A percentile compares a stretch with the other conserved stretches of the same genome.
Evolutionary conservation across 2,113 vertebrate genomes (phyloP).

Genomic region (Mus musculus): DNA sequence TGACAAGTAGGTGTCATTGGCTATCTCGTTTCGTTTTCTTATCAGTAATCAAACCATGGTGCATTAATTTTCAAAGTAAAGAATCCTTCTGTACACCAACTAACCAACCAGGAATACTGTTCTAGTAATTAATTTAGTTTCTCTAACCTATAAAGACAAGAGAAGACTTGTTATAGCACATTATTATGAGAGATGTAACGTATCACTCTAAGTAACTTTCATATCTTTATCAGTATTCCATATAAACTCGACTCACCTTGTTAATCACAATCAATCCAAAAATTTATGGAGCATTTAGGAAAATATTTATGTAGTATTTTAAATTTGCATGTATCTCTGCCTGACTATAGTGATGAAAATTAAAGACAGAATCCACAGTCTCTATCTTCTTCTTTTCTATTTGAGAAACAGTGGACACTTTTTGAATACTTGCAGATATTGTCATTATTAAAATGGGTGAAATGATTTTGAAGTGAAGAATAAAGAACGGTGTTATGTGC

Average conservation of each 20-base stretch:
- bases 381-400: neutral
- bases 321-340: neutral
- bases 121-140: neutral
- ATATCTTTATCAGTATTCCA: conserved; percentile 57
- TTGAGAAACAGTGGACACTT: neutral
- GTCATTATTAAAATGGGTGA: neutral
- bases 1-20: neutral
- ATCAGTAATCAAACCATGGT: neutral
- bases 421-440: neutral
- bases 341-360: neutral
- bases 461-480: neutral
- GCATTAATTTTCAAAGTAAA: neutral
- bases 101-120: neutral
- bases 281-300: neutral
- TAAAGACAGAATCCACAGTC: neutral
- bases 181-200: conserved; percentile 21
- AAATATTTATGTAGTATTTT: conserved; percentile 30
- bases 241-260: conserved; percentile 19
- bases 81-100: neutral
- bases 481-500: neutral
- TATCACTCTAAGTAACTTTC: neutral
- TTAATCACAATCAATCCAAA: conserved; percentile 30
- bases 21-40: neutral
- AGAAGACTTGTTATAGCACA: neutral
- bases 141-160: neutral